phyloP scores from a whole-genome alignment of 1,140 invertebrate species.

The Coenobita brevimanus region DNA sequence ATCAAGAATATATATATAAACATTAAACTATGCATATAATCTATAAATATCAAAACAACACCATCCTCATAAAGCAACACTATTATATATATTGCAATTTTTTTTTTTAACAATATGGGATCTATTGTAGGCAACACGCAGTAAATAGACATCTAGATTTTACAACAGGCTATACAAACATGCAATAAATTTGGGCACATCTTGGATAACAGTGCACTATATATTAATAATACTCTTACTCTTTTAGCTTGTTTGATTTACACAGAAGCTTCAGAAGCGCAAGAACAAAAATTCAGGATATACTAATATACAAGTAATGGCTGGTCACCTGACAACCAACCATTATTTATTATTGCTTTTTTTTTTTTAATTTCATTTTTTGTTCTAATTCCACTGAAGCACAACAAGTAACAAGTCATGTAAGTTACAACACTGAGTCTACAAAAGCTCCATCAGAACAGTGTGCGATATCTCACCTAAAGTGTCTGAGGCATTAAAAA shows the following conservation, averaged over 20 bases:
- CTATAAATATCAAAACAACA: slow-evolving; percentile 63
- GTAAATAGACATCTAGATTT: slow-evolving; percentile 30
- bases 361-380: not conserved
- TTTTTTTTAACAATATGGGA: slow-evolving; percentile 34
- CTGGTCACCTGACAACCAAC: not conserved
- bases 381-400: slow-evolving; percentile 34
- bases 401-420: slow-evolving; percentile 43
- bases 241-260: slow-evolving; percentile 34
- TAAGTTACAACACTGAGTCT: slow-evolving; percentile 60
- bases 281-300: not conserved
- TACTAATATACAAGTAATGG: slow-evolving; percentile 3
- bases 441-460: slow-evolving; percentile 61
- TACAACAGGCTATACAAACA: slow-evolving; percentile 37
- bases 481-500: slow-evolving; percentile 11
- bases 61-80: slow-evolving; percentile 61
- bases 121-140: slow-evolving; percentile 47
- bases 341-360: not conserved
- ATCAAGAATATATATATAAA: slow-evolving; percentile 63
- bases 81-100: slow-evolving; percentile 31
- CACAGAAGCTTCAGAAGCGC: slow-evolving; percentile 28
- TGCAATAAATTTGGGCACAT: slow-evolving; percentile 23
- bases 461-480: slow-evolving; percentile 30
- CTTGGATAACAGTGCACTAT: slow-evolving; percentile 9
- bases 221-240: not conserved
- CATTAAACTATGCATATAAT: slow-evolving; percentile 62